Evolutionary conservation across 2,888 invertebrate species (phyloP).

Genomic region (Biston betularia): DNA sequence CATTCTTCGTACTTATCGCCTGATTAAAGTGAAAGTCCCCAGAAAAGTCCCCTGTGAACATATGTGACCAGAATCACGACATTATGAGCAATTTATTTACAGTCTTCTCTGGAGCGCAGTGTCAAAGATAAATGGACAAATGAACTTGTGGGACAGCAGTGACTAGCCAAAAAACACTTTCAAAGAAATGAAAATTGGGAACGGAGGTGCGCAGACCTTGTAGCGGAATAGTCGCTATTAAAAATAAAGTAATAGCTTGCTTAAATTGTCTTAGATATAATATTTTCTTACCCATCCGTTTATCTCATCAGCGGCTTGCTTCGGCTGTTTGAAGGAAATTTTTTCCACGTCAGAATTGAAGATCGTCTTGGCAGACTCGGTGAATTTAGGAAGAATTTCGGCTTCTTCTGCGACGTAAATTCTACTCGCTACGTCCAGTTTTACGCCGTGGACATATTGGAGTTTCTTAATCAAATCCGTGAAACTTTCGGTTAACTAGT

Average conservation of each 20-base stretch:
- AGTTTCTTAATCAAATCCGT: constrained; percentile 14
- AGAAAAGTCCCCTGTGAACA: neutral
- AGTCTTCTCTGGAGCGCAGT: too few relatives aligned
- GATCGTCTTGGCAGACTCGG: neutral
- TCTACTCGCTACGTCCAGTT: constrained; percentile 12
- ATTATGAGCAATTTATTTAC: too few relatives aligned
- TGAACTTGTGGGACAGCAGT: too few relatives aligned
- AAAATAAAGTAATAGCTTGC: too few relatives aligned
- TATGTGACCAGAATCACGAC: too few relatives aligned
- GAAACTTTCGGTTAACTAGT: constrained; percentile 10
- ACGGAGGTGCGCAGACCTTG: too few relatives aligned
- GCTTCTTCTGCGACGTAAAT: constrained; percentile 13
- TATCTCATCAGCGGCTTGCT: constrained; percentile 62
- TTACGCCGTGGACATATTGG: constrained; percentile 15
- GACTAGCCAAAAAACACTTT: too few relatives aligned
- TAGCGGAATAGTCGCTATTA: too few relatives aligned
- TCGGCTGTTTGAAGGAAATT: constrained; percentile 83
- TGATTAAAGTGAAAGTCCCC: neutral
- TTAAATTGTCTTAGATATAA: too few relatives aligned
- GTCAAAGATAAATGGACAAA: too few relatives aligned
- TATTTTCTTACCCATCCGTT: constrained; percentile 65
- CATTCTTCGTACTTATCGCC: too few relatives aligned
- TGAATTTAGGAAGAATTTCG: constrained; percentile 1
- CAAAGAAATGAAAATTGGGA: too few relatives aligned
- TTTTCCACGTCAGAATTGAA: constrained; percentile 36